Conservation (phyloP, 2,888 invertebrate species). For the Ernsta delagoae region DNA sequence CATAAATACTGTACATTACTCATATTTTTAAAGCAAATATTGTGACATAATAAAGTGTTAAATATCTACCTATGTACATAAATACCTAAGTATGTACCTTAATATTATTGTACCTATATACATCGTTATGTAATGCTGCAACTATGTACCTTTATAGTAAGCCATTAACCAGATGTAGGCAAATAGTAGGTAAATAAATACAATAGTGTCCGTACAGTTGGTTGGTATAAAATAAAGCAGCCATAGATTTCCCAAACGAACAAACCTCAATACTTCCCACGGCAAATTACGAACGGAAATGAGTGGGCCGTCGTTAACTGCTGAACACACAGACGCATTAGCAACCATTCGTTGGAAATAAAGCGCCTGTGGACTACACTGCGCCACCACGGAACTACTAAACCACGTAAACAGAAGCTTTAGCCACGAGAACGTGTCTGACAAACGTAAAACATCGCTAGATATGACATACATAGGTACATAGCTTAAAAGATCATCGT, state of each 20-base stretch:
- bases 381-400: not conserved
- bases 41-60: no score
- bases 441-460: not conserved
- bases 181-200: no score
- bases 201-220: not conserved
- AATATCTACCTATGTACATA: no score
- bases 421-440: slow-evolving; percentile 1
- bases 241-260: slow-evolving; percentile 6
- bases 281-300: slow-evolving; percentile 28
- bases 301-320: slow-evolving; percentile 32
- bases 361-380: slow-evolving; percentile 39
- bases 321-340: slow-evolving; percentile 45
- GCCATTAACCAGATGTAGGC: no score
- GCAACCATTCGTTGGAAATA: slow-evolving; percentile 49
- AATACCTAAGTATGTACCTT: no score
- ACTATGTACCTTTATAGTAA: no score
- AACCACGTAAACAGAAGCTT: slow-evolving; percentile 41
- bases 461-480: no score
- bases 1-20: no score
- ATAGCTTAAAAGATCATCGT: no score
- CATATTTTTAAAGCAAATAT: no score
- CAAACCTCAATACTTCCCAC: slow-evolving; percentile 15
- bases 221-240: not conserved
- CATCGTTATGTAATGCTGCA: no score
- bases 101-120: no score